phyloP scores from a whole-genome alignment of 2,113 vertebrate species.

The Junco hyemalis region DNA sequence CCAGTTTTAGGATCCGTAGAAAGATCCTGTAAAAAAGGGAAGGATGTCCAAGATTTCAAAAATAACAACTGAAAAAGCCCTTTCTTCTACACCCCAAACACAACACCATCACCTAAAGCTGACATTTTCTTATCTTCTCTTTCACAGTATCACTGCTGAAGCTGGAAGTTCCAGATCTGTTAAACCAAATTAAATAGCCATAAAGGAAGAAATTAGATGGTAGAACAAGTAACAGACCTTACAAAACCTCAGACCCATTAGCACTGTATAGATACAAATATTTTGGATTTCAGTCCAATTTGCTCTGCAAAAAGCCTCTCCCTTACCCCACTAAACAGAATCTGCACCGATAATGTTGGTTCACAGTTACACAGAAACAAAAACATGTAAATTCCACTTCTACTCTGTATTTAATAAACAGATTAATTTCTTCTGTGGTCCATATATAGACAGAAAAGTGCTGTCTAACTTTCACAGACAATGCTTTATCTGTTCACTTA shows the following conservation, averaged over 20 bases:
- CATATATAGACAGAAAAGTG: neutral
- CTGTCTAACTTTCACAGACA: neutral
- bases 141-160: neutral
- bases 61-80: accelerated
- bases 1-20: neutral
- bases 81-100: neutral
- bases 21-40: neutral
- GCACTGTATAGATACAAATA: neutral
- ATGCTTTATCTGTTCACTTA: neutral
- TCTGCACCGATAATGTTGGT: neutral
- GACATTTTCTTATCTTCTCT: neutral
- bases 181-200: neutral
- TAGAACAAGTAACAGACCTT: neutral
- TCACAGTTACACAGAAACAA: neutral
- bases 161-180: neutral
- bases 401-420: neutral
- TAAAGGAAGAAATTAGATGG: neutral
- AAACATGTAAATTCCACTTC: neutral
- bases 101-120: neutral
- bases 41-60: neutral
- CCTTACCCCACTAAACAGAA: neutral
- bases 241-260: neutral
- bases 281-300: neutral
- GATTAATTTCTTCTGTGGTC: neutral
- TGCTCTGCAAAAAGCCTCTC: neutral